Evolutionary conservation across 2,113 vertebrate genomes (phyloP).

Genomic region (Microtus pennsylvanicus): DNA sequence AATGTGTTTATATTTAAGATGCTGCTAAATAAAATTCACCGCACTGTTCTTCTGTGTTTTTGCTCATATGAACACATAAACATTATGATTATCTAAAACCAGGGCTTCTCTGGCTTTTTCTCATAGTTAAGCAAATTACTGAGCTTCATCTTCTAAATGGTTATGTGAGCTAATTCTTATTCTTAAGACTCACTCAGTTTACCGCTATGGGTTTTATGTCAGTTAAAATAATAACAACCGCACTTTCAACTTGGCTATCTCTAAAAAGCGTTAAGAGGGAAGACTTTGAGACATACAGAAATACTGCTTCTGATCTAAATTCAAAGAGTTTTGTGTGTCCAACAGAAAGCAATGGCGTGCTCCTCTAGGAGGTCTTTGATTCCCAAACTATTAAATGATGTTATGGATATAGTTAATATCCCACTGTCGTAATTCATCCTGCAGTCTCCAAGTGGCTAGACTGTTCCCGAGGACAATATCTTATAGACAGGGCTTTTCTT

Average conservation of each 20-base stretch:
- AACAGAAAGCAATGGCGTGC: not conserved
- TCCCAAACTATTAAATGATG: not conserved
- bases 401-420: not conserved
- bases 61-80: not conserved
- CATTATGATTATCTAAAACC: not conserved
- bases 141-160: not conserved
- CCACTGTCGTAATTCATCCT: not conserved
- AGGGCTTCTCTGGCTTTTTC: not conserved
- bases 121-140: not conserved
- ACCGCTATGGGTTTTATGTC: not conserved
- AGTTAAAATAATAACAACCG: slow-evolving; percentile 31
- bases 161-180: not conserved
- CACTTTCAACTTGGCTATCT: not conserved
- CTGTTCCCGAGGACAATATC: not conserved
- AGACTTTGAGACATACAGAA: not conserved
- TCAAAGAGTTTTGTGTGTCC: not conserved
- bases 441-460: not conserved
- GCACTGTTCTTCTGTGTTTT: not conserved
- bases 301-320: not conserved
- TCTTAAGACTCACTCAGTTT: slow-evolving; percentile 2
- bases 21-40: not conserved
- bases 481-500: not conserved
- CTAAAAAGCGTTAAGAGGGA: not conserved
- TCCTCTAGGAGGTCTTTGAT: not conserved
- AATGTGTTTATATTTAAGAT: not conserved